Conservation (phyloP, 1,140 invertebrate species). For the Camponotus vicinus region DNA sequence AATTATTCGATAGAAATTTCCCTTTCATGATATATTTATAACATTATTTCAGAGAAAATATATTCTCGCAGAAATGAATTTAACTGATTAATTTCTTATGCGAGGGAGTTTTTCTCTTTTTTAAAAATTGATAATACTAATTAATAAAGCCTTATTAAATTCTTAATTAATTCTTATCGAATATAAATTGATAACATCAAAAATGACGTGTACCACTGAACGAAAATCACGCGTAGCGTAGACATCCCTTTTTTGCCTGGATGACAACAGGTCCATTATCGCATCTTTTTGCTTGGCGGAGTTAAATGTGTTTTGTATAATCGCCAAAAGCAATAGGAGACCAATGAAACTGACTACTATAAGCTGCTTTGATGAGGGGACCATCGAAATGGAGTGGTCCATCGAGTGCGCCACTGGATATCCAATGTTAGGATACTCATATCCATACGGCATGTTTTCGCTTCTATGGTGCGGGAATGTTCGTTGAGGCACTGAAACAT, state of each 20-base stretch:
- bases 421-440: conserved; percentile 59
- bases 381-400: conserved; percentile 73
- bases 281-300: conserved; percentile 79
- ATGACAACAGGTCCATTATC: conserved; percentile 77
- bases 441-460: conserved; percentile 60
- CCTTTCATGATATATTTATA: too few species aligned
- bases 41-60: not conserved
- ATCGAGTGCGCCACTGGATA: conserved; percentile 73
- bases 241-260: conserved; percentile 79
- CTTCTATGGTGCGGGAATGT: conserved; percentile 59
- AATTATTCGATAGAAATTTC: not conserved
- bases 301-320: conserved; percentile 83
- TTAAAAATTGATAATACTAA: not conserved
- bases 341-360: conserved; percentile 84
- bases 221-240: conserved; percentile 66
- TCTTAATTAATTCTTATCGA: not conserved
- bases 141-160: not conserved
- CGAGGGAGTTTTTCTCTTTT: not conserved
- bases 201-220: conserved; percentile 71
- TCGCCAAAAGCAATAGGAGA: conserved; percentile 82
- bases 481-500: conserved; percentile 55
- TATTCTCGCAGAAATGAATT: not conserved
- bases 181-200: not conserved
- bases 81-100: too few species aligned
- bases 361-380: conserved; percentile 81